phyloP scores from a whole-genome alignment of 2,888 invertebrate species.

The Pseudococcus viburni region DNA sequence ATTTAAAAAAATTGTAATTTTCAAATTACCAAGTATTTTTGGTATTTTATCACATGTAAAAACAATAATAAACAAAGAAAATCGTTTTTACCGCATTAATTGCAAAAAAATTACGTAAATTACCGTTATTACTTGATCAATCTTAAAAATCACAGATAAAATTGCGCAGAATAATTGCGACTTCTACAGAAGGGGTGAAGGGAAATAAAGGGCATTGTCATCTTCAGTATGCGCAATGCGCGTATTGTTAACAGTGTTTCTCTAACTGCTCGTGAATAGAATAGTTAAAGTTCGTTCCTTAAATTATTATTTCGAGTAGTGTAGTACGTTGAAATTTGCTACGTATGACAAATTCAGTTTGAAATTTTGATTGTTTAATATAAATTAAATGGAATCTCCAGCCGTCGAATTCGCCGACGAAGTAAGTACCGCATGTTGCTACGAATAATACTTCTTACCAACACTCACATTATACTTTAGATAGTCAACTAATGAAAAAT shows the following conservation, averaged over 20 bases:
- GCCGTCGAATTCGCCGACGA: constrained; percentile 37
- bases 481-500: constrained; percentile 71
- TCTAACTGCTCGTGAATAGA: constrained; percentile 48
- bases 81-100: neutral
- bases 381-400: constrained; percentile 54
- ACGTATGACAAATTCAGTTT: constrained; percentile 42
- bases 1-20: too few relatives aligned
- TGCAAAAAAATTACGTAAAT: neutral
- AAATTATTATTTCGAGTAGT: constrained; percentile 41
- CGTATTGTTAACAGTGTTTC: constrained; percentile 49
- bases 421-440: constrained; percentile 56
- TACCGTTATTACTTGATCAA: neutral
- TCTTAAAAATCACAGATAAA: neutral
- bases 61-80: neutral
- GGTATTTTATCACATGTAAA: neutral
- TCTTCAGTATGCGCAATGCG: constrained; percentile 42
- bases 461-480: neutral
- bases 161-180: neutral
- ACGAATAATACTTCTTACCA: neutral
- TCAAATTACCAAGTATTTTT: too few relatives aligned
- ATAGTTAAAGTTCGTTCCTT: constrained; percentile 16
- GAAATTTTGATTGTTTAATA: neutral
- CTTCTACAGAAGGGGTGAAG: neutral
- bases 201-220: constrained; percentile 40
- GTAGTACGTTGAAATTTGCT: constrained; percentile 57